Percentiles rank a stretch among this genome's conserved stretches.
These are phyloP conservation scores for Puffinus mauretanicus DNA, from an alignment of 2,113 vertebrate genomes.

Conservation along the genomic window DNA sequence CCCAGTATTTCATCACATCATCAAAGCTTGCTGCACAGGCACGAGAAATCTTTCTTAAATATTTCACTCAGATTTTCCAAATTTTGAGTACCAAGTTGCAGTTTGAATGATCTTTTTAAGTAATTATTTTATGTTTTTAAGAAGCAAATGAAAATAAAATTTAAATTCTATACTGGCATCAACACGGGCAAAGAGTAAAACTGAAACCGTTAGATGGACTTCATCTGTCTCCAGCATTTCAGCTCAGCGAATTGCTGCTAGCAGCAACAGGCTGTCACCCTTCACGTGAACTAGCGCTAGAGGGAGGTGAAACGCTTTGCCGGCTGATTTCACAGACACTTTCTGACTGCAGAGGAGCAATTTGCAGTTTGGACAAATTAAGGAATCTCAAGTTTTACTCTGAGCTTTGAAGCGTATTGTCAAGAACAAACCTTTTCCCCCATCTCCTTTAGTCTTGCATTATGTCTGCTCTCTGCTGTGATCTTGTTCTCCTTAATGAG, in stretches of 20 bases:
- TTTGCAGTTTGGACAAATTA: neutral
- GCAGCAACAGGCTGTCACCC: neutral
- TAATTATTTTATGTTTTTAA: neutral
- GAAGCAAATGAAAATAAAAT: neutral
- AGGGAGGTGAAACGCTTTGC: neutral
- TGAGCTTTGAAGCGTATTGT: neutral
- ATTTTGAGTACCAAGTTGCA: neutral
- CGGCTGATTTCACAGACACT: neutral
- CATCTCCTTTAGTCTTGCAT: neutral
- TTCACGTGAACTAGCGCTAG: fast-evolving
- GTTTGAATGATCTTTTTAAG: neutral
- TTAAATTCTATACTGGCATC: neutral
- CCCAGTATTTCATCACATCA: neutral
- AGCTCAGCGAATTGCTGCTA: neutral
- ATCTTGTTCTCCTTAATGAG: neutral
- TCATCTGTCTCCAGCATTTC: neutral
- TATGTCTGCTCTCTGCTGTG: neutral
- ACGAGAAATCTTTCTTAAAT: neutral
- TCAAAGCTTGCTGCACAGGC: neutral
- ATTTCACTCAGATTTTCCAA: neutral
- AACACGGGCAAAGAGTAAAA: neutral
- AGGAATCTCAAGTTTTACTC: neutral
- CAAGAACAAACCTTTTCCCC: neutral
- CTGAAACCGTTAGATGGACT: neutral
- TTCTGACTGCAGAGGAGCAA: neutral